Evolutionary conservation across 2,888 invertebrate genomes (phyloP).

Genomic region (Unio delphinus): DNA sequence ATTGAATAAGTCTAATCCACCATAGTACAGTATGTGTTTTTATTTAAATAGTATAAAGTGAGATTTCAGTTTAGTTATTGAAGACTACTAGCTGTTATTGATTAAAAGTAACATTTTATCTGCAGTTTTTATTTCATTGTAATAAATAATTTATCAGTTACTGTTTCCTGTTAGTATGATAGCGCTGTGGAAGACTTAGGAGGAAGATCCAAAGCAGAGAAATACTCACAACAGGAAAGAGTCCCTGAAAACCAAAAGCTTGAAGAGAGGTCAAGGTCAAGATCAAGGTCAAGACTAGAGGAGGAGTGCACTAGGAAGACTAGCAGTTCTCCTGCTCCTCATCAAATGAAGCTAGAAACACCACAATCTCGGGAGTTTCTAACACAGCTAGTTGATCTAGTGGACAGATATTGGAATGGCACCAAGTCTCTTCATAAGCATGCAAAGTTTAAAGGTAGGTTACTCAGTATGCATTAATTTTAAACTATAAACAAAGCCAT

Average conservation of each 20-base stretch:
- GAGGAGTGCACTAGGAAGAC: too few relatives aligned
- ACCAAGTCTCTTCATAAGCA: constrained; percentile 69
- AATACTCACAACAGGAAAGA: constrained; percentile 13
- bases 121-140: too few relatives aligned
- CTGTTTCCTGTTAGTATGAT: background rate
- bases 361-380: constrained; percentile 46
- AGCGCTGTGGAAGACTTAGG: background rate
- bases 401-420: constrained; percentile 71
- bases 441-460: constrained; percentile 64
- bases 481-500: background rate
- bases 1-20: too few relatives aligned
- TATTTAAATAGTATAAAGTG: too few relatives aligned
- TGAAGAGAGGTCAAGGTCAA: constrained; percentile 2
- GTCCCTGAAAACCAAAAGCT: constrained; percentile 7
- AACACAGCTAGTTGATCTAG: constrained; percentile 60
- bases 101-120: too few relatives aligned
- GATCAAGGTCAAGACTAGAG: too few relatives aligned
- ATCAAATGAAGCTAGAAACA: constrained; percentile 21
- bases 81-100: too few relatives aligned
- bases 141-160: background rate
- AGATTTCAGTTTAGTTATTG: too few relatives aligned
- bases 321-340: background rate
- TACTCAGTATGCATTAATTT: background rate
- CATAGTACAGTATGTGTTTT: too few relatives aligned
- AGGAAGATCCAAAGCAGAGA: constrained; percentile 18